Evolutionary conservation across 2,113 vertebrate genomes (phyloP).

Genomic region (Romanogobio albipinnatus): DNA sequence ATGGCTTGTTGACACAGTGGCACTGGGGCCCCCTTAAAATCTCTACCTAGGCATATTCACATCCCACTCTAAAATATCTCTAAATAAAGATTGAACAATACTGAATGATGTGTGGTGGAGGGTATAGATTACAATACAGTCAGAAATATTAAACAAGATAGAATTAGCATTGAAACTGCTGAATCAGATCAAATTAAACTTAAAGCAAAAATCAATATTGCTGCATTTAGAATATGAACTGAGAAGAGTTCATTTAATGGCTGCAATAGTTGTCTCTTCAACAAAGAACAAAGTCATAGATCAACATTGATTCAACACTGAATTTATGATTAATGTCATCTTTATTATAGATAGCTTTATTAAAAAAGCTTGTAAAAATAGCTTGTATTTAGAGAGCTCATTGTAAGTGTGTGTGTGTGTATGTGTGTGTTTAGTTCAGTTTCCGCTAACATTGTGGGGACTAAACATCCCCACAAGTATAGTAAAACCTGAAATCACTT

Average conservation of each 20-base stretch:
- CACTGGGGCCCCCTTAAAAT: not conserved
- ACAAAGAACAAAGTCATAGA: not conserved
- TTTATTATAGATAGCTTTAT: not conserved
- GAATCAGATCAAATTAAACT: slow-evolving; percentile 26
- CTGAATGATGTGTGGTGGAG: not conserved
- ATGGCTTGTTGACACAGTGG: too few relatives aligned
- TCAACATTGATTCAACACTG: not conserved
- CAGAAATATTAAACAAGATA: not conserved
- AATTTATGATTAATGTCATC: not conserved
- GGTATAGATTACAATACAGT: not conserved
- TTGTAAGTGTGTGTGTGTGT: not conserved
- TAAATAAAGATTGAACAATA: not conserved
- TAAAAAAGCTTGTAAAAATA: too few relatives aligned
- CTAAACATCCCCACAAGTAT: not conserved
- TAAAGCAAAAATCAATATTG: slow-evolving; percentile 25
- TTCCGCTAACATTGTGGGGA: not conserved
- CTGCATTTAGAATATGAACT: slow-evolving; percentile 12
- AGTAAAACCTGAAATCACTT: not conserved
- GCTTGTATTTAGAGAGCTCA: not conserved
- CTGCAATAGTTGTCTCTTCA: not conserved
- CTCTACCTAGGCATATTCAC: not conserved
- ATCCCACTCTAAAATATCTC: not conserved
- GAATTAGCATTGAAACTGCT: slow-evolving; percentile 5
- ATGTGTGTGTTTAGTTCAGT: not conserved
- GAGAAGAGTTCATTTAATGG: slow-evolving; percentile 1